These are phyloP conservation scores for Chinchilla lanigera DNA, from an alignment of 2,113 vertebrate species.

Conservation along the genomic window DNA sequence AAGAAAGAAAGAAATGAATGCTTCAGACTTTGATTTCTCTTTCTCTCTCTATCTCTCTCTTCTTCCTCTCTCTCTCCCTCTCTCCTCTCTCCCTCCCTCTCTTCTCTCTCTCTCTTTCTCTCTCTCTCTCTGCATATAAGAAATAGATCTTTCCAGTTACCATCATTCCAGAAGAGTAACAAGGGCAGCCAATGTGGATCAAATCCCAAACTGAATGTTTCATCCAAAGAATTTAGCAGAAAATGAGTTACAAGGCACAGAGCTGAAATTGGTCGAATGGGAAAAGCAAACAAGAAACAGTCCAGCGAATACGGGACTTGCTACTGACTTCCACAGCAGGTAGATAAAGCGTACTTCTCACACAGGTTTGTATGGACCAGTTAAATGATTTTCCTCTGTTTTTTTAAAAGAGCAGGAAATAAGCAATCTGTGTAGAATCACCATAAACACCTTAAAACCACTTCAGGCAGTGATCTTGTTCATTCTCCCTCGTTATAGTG, in stretches of 20 bases:
- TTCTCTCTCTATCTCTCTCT: neutral
- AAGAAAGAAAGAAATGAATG: neutral
- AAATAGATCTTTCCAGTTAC: neutral
- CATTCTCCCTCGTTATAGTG: neutral
- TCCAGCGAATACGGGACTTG: neutral
- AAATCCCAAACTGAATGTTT: neutral
- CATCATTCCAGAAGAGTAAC: neutral
- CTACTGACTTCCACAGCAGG: no score
- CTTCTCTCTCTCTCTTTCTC: neutral
- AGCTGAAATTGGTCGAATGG: neutral
- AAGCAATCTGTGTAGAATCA: neutral
- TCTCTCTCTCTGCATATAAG: neutral
- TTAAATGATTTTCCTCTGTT: neutral
- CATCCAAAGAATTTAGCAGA: neutral
- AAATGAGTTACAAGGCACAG: neutral
- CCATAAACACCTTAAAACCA: conserved; percentile 2
- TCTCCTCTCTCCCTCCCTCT: neutral
- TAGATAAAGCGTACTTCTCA: no score
- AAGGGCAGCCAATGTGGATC: neutral
- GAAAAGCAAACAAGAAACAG: neutral
- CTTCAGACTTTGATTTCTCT: neutral
- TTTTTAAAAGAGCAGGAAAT: neutral
- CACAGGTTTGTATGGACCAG: neutral
- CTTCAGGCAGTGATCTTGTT: neutral
- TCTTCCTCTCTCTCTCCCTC: neutral